These are phyloP conservation scores for Spheniscus humboldti DNA, from an alignment of 2,797 vertebrate genomes.

Conservation along the genomic window DNA sequence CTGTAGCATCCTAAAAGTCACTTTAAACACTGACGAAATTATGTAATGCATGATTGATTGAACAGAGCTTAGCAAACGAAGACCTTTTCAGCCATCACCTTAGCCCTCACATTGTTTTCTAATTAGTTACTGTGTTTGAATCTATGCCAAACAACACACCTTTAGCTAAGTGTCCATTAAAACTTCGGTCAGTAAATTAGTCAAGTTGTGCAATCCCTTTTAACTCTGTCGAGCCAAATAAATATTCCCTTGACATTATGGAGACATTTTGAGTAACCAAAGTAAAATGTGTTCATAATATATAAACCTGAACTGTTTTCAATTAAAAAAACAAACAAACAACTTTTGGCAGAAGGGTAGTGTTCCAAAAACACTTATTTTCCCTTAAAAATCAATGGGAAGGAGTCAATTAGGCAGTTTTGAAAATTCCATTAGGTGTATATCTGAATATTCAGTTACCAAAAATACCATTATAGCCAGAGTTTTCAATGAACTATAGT, in stretches of 20 bases:
- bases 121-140: neutral
- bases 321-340: neutral
- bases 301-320: neutral
- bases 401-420: neutral
- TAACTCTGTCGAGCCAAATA: constrained; percentile 6
- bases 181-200: neutral
- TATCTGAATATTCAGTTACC: neutral
- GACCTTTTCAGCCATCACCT: neutral
- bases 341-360: neutral
- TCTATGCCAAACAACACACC: neutral
- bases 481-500: neutral
- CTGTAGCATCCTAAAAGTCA: neutral
- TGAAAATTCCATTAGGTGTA: neutral
- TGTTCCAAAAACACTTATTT: neutral
- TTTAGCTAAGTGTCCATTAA: neutral
- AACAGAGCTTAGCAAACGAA: neutral
- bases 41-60: neutral
- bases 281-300: neutral
- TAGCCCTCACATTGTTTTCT: neutral
- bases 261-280: neutral
- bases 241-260: neutral
- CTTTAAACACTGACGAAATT: neutral
- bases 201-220: neutral
- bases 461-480: neutral
- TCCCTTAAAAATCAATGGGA: neutral